phyloP scores from a whole-genome alignment of 2,113 vertebrate genomes.

The Willisornis vidua region DNA sequence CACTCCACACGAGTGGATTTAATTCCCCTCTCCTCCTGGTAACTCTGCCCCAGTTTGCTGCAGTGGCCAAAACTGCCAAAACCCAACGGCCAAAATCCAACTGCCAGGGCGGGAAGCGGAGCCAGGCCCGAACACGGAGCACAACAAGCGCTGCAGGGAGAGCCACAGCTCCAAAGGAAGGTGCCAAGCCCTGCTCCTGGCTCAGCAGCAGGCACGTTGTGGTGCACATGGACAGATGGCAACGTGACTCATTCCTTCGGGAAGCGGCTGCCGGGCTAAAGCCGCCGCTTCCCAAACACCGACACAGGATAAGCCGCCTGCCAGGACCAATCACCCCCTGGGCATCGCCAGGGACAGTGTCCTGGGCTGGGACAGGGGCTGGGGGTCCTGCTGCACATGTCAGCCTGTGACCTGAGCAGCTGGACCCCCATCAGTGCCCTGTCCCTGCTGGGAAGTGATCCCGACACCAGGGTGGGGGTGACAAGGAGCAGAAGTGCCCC shows the following conservation, averaged over 20 bases:
- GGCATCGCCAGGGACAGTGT: not conserved
- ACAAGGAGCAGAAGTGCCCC: not conserved
- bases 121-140: not conserved
- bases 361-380: not conserved
- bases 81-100: not conserved
- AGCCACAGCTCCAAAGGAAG: not conserved
- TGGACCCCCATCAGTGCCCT: rapidly evolving
- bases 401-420: not conserved
- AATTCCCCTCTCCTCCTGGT: not conserved
- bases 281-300: not conserved
- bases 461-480: rapidly evolving
- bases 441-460: not conserved
- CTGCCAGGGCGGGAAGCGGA: not conserved
- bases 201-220: not conserved
- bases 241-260: not conserved
- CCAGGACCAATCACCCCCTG: not conserved
- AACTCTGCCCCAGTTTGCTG: not conserved
- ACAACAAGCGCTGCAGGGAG: not conserved
- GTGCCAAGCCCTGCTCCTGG: not conserved
- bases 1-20: rapidly evolving
- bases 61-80: not conserved
- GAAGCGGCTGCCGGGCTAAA: not conserved
- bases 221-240: not conserved
- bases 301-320: rapidly evolving
- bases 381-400: not conserved